phyloP scores from a whole-genome alignment of 2,797 vertebrate genomes.

The Helostoma temminkii region DNA sequence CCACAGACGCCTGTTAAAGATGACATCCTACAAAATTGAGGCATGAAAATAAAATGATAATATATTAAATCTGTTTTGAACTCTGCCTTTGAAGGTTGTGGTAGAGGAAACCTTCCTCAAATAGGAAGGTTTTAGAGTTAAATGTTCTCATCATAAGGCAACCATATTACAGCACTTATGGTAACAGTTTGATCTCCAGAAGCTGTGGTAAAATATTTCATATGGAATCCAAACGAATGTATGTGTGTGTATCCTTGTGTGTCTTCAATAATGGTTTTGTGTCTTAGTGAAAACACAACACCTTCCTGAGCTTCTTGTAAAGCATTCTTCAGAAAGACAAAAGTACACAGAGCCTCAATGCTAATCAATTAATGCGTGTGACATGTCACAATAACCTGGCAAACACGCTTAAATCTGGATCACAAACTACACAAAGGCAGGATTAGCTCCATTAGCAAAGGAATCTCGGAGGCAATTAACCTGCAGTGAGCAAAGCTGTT shows the following conservation, averaged over 20 bases:
- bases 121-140: slow-evolving; percentile 42
- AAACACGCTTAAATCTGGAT: slow-evolving; percentile 55
- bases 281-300: slow-evolving; percentile 12
- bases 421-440: slow-evolving; percentile 54
- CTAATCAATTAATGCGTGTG: slow-evolving; percentile 57
- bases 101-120: slow-evolving; percentile 49
- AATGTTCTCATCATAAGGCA: slow-evolving; percentile 36
- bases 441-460: slow-evolving; percentile 68
- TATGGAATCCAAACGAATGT: slow-evolving; percentile 23
- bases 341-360: slow-evolving; percentile 26
- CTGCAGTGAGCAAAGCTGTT: slow-evolving; percentile 47
- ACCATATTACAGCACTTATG: slow-evolving; percentile 36
- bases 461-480: slow-evolving; percentile 64
- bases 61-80: slow-evolving; percentile 57
- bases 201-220: slow-evolving; percentile 41
- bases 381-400: slow-evolving; percentile 46
- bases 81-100: slow-evolving; percentile 49
- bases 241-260: neutral
- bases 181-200: slow-evolving; percentile 51
- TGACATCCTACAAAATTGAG: slow-evolving; percentile 41
- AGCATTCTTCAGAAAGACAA: slow-evolving; percentile 38
- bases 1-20: slow-evolving; percentile 23
- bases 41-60: slow-evolving; percentile 56
- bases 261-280: neutral
- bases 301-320: slow-evolving; percentile 14